Evolutionary conservation across 2,797 vertebrate genomes (phyloP), one percentile per base, ranked within the genome.

Genomic region (Cossypha caffra): DNA sequence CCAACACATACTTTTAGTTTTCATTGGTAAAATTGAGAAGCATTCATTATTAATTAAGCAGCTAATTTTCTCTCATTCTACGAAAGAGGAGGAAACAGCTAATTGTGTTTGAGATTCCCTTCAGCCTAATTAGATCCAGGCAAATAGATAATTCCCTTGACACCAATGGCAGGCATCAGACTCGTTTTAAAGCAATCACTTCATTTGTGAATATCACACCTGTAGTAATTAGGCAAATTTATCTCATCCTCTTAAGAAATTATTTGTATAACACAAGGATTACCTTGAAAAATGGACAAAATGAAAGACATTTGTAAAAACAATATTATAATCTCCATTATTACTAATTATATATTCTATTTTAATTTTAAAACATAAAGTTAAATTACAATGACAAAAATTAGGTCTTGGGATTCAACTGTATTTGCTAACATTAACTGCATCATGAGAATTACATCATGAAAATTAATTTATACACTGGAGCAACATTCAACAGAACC

Each of bases 61-160:
- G 48, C 48, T 92, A 92, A 94, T 94, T 96, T 95, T 93, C 55
- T 59, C 74, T 52, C 69, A 66, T 51, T 20, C 1, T 76, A 63
- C 0, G 4, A 87, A 91, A 79, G 33, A 87, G 6, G 33, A 37
- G 73, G 67, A 91, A 93, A 66, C 33, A 73, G 63, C 37, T 93
- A 95, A 96, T 82, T 93, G 59, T 7, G 6, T 89, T 87, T 91
- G 80, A 93, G 80, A 74, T 87, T 93, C 63, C 77, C 74, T 93
- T 85, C 88, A 85, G 68, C 83, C 77, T 71, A 94, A 94, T 94
- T 95, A 95, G 90, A 96, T 91, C 74, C 80, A 78, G 77, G 71
- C 48, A 96, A 95, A 92, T 18, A 91, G 83, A 96, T 93, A 93
- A 96, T 94, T 61, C 88, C 77, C 88, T 85, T 88, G 88, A 85